Base-by-base conservation (phyloP, 2,888 invertebrate genomes). In the Lomographa bimaculata region DNA sequence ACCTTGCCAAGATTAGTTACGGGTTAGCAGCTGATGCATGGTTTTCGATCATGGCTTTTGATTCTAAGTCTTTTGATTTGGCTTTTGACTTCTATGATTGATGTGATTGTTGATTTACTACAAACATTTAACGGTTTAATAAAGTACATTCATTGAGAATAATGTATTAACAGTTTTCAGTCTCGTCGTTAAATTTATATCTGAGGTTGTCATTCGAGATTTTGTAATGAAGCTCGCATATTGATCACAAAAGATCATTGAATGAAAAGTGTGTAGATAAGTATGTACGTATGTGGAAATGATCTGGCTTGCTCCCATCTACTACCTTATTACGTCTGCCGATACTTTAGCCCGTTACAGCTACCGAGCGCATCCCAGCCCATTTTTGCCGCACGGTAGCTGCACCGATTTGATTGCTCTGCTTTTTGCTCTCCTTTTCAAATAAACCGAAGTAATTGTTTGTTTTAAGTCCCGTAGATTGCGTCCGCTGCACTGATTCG, bases 371-470 rank as follows among this genome's bases (percentile, higher is more conserved):
- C 71, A 74, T 71, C 75, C 61, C 66, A 63, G 60, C 61, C 63
- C 53, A 64, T 89, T 87, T 86, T 87, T 85, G 80, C 81, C 63
- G 68, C 76, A 71, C 79, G 68, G 76, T 77, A 79, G 82, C 84
- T 77, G 80, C 81, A 82, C 69, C 81, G 77, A 83, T 85, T 84
- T 82, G 81, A 85, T 83, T 86, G 85, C 84, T 78, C 69, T 57
- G 62, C 66, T 81, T 87, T 86, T 87, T 87, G 86, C 77, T 75
- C 71, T 74, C 67, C 75, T 81, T 80, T 79, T 78, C 80, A 83
- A 87, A 86, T 80, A 86, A 85, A 85, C 78, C 79, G 61, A 77
- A 83, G 84, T 86, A 87, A 89, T 87, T 87, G 87, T 89, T 89
- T 89, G 89, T 87, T 89, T 85, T 87, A 87, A 80, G 74, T 69